Evolutionary conservation across 1,140 invertebrate species (phyloP), one percentile per base, ranked within the genome.

Genomic region (Pseudobourletiella spinata): DNA sequence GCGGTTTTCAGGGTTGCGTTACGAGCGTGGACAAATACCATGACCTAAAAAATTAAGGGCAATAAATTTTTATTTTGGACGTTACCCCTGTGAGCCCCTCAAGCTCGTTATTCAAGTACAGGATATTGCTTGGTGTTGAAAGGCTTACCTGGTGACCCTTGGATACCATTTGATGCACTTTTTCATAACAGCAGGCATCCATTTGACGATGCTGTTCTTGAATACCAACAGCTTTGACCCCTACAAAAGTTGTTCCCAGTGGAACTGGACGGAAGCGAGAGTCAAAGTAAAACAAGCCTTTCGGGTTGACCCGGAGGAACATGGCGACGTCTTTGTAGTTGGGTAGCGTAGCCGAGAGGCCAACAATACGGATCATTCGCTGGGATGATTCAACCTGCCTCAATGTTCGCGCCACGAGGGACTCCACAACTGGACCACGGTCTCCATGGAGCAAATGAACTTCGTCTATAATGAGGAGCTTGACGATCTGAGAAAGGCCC

Each of bases 1-100:
- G 93, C 95, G 1, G 90, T 94, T 65, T 86, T 80, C 18, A 89
- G 83, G 0, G 96, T 99, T 6, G 92, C 91, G 80, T 98, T 98
- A 42, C 97, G 79, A 0, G 95, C 91, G 76, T 99, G 96, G 0
- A 99, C 97, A 78, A 99, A 99, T 0, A 99, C 91, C 91, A 99
- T 97, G 0, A 97, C 93, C 81, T 86, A 68, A 29, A 54, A 25
- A 57, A 46, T 56, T 35, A 62, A 59, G 6, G 44, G n/a, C n/a
- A n/a, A n/a, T n/a, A n/a, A n/a, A n/a, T n/a, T n/a, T n/a, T n/a
- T n/a, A n/a, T n/a, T n/a, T n/a, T n/a, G n/a, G n/a, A n/a, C n/a
- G n/a, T n/a, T n/a, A n/a, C n/a, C n/a, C n/a, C n/a, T n/a, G n/a
- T n/a, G n/a, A n/a, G n/a, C n/a, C n/a, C n/a, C n/a, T n/a, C n/a